phyloP scores from a whole-genome alignment of 2,797 vertebrate species.

The Gambusia yucatana region DNA sequence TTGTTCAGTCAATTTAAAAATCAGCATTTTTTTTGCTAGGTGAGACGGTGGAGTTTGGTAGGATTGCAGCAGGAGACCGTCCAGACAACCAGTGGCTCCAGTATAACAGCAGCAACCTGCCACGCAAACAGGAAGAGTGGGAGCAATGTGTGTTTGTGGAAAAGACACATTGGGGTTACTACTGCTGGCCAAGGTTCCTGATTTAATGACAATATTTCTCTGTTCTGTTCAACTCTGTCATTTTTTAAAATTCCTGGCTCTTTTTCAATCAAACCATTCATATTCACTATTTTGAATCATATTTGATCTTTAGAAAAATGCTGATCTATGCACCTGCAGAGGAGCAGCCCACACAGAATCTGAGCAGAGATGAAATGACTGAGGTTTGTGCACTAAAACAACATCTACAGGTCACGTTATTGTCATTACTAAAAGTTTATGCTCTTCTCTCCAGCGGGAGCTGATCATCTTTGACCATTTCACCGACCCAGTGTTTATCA shows the following conservation, averaged over 20 bases:
- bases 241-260: background rate
- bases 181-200: slow-evolving; percentile 91
- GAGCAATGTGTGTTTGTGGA: slow-evolving; percentile 91
- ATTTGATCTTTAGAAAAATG: slow-evolving; percentile 82
- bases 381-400: slow-evolving; percentile 80
- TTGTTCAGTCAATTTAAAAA: background rate
- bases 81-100: slow-evolving; percentile 94
- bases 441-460: slow-evolving; percentile 83
- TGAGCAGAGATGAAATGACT: slow-evolving; percentile 89
- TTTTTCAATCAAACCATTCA: background rate
- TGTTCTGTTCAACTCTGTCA: background rate
- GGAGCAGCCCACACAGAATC: slow-evolving; percentile 90
- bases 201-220: slow-evolving; percentile 12
- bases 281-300: slow-evolving; percentile 7
- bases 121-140: slow-evolving; percentile 90
- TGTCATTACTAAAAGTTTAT: background rate
- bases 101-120: slow-evolving; percentile 89
- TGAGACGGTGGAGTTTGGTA: slow-evolving; percentile 73
- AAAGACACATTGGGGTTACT: slow-evolving; percentile 99
- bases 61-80: slow-evolving; percentile 87
- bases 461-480: slow-evolving; percentile 96
- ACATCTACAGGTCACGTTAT: background rate
- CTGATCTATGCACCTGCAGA: slow-evolving; percentile 89
- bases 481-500: slow-evolving; percentile 91
- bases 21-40: slow-evolving; percentile 66